Conservation (phyloP, 1,140 invertebrate species). For the Melipona quadrifasciata region DNA sequence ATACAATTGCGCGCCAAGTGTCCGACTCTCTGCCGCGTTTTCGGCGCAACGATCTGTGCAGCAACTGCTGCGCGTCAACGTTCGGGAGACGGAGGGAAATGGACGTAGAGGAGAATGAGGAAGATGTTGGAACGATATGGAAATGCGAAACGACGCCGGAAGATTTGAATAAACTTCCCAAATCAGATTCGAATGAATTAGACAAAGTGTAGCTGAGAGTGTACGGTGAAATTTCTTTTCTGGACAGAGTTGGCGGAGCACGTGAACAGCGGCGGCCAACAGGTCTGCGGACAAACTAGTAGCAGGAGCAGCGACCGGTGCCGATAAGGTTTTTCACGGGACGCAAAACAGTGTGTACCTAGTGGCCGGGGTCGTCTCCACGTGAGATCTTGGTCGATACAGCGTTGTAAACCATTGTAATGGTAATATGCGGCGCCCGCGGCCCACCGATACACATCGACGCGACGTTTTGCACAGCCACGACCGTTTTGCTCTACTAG, state of each 20-base stretch:
- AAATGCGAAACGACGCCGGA: not conserved
- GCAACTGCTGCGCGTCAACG: too few relatives aligned
- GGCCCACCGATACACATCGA: conserved; percentile 54
- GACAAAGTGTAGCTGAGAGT: not conserved
- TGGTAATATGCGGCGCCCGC: conserved; percentile 69
- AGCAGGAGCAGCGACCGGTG: not conserved
- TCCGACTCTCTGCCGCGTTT: not conserved
- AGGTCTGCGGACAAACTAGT: not conserved
- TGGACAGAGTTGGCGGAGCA: not conserved
- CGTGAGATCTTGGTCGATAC: conserved; percentile 68
- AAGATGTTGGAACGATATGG: conserved; percentile 23
- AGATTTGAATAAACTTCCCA: conserved; percentile 4
- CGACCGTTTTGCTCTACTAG: conserved; percentile 27
- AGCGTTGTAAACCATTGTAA: conserved; percentile 74
- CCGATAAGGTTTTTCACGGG: conserved; percentile 29
- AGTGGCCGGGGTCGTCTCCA: conserved; percentile 45
- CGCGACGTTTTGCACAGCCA: not conserved
- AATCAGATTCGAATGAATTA: conserved; percentile 14
- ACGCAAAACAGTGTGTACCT: conserved; percentile 35
- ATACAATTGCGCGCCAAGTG: not conserved
- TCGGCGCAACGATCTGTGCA: too few relatives aligned
- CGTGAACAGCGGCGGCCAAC: not conserved
- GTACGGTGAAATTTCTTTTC: not conserved
- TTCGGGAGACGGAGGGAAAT: not conserved
- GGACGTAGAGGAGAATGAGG: not conserved